Evolutionary conservation across 2,113 vertebrate genomes (phyloP).

Genomic region (Cephalopterus ornatus): DNA sequence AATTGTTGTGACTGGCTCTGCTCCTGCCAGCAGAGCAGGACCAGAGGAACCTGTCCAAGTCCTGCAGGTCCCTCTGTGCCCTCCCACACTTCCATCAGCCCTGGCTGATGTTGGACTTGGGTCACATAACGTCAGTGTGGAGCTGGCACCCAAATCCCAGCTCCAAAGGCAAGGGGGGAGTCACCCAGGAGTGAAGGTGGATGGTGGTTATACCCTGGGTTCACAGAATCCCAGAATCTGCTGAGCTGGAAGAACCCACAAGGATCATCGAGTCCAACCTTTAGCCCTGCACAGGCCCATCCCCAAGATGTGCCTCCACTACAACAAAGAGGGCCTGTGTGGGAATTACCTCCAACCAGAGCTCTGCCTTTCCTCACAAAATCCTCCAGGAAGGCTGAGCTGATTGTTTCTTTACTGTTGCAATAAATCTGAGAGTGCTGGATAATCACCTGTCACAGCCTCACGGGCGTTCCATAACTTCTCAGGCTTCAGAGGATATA

Average conservation of each 20-base stretch:
- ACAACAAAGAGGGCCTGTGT: background rate
- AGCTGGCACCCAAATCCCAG: background rate
- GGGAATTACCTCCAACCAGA: background rate
- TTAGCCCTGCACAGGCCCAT: no score
- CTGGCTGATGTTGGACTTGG: rapidly evolving
- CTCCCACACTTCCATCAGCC: background rate
- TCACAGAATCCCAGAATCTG: background rate
- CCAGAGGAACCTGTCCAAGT: background rate
- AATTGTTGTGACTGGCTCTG: background rate
- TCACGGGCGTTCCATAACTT: background rate
- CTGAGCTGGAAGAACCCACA: background rate
- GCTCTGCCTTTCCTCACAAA: background rate
- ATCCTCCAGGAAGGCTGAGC: background rate
- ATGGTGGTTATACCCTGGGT: background rate
- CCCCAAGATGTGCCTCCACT: background rate
- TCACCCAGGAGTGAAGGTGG: background rate
- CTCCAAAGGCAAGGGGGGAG: background rate
- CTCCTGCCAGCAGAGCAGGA: background rate
- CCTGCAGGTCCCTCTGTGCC: background rate
- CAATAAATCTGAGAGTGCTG: background rate
- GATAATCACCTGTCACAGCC: background rate
- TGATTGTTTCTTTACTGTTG: background rate
- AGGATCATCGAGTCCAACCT: background rate
- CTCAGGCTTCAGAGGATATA: background rate
- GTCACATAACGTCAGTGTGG: background rate